These are phyloP conservation scores for Limnothrissa miodon DNA, from an alignment of 2,113 vertebrate species.

Conservation along the genomic window DNA sequence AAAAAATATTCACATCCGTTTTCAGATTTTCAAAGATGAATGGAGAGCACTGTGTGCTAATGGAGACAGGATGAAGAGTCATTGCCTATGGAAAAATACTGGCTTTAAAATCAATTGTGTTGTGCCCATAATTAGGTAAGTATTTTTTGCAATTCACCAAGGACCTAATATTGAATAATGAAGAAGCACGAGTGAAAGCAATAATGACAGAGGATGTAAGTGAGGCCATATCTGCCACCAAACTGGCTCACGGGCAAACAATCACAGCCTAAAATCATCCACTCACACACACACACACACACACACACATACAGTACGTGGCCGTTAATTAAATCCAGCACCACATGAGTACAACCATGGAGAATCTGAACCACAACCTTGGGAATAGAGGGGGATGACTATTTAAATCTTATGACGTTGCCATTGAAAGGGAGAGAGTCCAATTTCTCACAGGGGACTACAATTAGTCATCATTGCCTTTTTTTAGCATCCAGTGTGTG, in stretches of 20 bases:
- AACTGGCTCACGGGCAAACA: slow-evolving; percentile 18
- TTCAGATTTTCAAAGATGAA: background rate
- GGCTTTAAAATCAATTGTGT: slow-evolving; percentile 4
- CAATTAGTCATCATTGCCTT: slow-evolving; percentile 30
- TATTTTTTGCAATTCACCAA: slow-evolving; percentile 15
- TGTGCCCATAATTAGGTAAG: background rate
- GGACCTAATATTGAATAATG: slow-evolving; percentile 13
- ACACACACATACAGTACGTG: too few relatives aligned
- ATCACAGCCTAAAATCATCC: slow-evolving; percentile 32
- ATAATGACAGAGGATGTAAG: background rate
- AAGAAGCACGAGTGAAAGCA: background rate
- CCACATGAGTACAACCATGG: slow-evolving; percentile 19
- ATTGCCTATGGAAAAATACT: background rate
- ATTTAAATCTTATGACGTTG: slow-evolving; percentile 33
- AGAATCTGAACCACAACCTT: slow-evolving; percentile 36
- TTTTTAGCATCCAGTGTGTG: background rate
- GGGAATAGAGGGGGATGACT: slow-evolving; percentile 29
- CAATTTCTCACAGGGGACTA: slow-evolving; percentile 28
- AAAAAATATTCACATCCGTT: slow-evolving; percentile 4
- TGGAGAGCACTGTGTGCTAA: background rate
- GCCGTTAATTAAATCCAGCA: slow-evolving; percentile 35
- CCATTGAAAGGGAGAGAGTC: slow-evolving; percentile 5
- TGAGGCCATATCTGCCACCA: background rate
- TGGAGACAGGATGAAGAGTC: background rate
- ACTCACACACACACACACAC: slow-evolving; percentile 17